Evolutionary conservation across 2,888 invertebrate species (phyloP), one percentile per base, ranked within the genome.

Genomic region (Emmelina monodactyla): DNA sequence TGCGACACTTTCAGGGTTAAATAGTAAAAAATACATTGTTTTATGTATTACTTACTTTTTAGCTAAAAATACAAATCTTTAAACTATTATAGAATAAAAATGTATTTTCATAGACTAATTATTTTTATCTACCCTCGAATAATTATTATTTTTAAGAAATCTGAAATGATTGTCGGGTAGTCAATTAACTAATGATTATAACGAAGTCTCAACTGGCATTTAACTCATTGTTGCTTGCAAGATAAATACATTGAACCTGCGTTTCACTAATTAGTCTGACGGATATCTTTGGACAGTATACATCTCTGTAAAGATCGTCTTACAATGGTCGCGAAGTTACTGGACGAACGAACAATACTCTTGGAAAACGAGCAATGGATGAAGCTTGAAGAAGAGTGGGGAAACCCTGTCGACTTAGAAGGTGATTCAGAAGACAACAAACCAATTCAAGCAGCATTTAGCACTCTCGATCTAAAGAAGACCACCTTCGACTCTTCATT

Each of bases 401-500:
- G 68, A 2, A 53, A 61, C 19, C 67, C 76, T 2, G 49, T 78
- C 2, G 76, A 78, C 44, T 47, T 78, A 2, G 75, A 76, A 31
- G 66, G 62, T 0, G 72, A 76, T 16, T 62, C 71, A 42, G 59
- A 72, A 37, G 31, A 41, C 3, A 31, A 32, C 16, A 42, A 51
- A 22, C 38, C 52, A 0, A 51, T 41, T 32, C 25, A 47, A 32
- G 56, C 63, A 0, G 64, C 57, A 16, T 61, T 70, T 49, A 71
- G 72, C 35, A 57, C 62, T 0, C 44, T 72, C 13, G 72, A 78
- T 33, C 41, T 70, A 9, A 51, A 55, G 35, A 59, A 54, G 40
- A 59, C 68, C 0, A 76, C 76, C 0, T 76, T 76, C 42, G 70
- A 75, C 36, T 76, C 76, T 0, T 63, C 73, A 1, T 64, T 62